A percentile compares a stretch with the other conserved stretches of the same genome.
phyloP scores from a whole-genome alignment of 2,797 vertebrate species.

The Gallirallus australis region DNA sequence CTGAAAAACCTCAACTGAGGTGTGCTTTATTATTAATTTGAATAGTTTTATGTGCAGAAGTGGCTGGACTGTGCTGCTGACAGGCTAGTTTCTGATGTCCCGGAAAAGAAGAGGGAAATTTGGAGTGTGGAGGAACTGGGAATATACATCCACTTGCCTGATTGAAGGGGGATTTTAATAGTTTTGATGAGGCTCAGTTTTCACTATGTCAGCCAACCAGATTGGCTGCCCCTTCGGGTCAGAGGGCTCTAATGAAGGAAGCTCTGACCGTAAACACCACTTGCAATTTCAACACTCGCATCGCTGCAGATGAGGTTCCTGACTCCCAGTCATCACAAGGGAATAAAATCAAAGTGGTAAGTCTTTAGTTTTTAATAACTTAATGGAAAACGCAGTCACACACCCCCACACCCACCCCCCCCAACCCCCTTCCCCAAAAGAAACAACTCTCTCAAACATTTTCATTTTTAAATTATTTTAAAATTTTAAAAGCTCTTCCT shows the following conservation, averaged over 20 bases:
- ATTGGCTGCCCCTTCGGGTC: not conserved
- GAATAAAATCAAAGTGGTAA: not conserved
- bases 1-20: constrained; percentile 46
- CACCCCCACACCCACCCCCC: no score
- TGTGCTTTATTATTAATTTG: constrained; percentile 68
- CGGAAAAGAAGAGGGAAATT: not conserved
- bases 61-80: constrained; percentile 17
- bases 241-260: not conserved
- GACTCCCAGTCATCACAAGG: not conserved
- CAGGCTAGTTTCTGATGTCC: not conserved
- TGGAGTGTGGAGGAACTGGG: not conserved
- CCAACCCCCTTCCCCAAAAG: not conserved
- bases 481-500: not conserved
- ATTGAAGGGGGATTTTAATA: not conserved
- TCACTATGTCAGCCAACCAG: not conserved
- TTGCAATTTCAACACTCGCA: constrained; percentile 6
- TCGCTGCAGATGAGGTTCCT: not conserved
- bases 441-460: not conserved
- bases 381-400: not conserved
- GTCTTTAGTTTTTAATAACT: not conserved
- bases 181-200: constrained; percentile 1
- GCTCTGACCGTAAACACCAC: not conserved
- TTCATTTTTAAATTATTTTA: not conserved
- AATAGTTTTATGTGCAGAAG: not conserved
- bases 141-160: not conserved